Conservation (phyloP, 30 jellyfish, hydroid and myxozoan species). For the Aurelia coerulea region DNA sequence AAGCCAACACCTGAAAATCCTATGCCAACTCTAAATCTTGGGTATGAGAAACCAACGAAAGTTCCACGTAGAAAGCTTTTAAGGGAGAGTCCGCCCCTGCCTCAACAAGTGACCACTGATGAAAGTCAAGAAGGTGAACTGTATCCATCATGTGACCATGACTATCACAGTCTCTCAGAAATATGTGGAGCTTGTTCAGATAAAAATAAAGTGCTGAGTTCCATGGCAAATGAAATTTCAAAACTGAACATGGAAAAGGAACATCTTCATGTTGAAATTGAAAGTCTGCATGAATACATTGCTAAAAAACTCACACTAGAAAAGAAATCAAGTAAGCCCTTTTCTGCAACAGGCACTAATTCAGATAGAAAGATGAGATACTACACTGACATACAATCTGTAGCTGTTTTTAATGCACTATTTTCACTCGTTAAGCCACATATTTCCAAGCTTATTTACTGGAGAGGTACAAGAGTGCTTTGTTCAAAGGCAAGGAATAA, state of each 20-base stretch:
- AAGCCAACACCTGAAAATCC: slow-evolving; percentile 38
- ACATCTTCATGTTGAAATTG: not conserved
- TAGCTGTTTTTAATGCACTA: slow-evolving; percentile 26
- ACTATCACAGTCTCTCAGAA: too few species aligned
- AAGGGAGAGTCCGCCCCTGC: too few species aligned
- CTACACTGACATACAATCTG: too few species aligned
- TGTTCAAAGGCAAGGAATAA: not conserved
- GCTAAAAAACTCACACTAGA: not conserved
- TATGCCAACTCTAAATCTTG: slow-evolving; percentile 19
- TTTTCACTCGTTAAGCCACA: slow-evolving; percentile 29
- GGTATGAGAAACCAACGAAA: not conserved
- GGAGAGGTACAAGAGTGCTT: slow-evolving; percentile 20
- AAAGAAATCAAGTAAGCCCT: not conserved
- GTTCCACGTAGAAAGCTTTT: not conserved
- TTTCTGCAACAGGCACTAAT: not conserved
- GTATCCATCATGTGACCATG: too few species aligned
- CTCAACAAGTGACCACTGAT: too few species aligned
- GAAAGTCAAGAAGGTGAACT: too few species aligned
- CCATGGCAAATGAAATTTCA: slow-evolving; percentile 1
- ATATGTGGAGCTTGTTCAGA: too few species aligned
- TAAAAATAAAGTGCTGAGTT: too few species aligned
- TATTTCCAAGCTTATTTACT: slow-evolving; percentile 25
- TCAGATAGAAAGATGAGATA: not conserved
- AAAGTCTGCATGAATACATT: not conserved
- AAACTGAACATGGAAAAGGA: slow-evolving; percentile 1